Evolutionary conservation across 2,888 invertebrate species (phyloP).

Genomic region (Lutraria lutraria): DNA sequence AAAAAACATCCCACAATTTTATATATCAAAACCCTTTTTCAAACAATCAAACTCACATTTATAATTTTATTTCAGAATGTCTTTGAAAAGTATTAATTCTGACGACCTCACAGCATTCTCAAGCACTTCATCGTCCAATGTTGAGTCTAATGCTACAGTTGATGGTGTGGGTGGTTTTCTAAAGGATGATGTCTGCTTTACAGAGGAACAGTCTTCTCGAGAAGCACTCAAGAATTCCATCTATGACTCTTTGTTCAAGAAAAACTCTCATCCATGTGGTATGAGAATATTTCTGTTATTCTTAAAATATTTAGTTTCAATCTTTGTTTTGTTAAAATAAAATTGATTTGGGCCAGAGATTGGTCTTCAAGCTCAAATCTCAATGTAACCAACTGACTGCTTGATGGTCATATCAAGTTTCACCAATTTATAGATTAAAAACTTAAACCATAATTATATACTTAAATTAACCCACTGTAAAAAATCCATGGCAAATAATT

Average conservation of each 20-base stretch:
- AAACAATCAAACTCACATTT: not conserved
- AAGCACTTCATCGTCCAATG: not conserved
- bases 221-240: not conserved
- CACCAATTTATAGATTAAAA: too few species aligned
- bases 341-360: too few species aligned
- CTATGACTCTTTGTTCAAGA: not conserved
- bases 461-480: too few species aligned
- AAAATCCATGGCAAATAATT: too few species aligned
- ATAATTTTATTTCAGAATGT: conserved; percentile 30
- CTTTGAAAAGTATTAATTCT: conserved; percentile 28
- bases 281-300: not conserved
- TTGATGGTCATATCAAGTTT: too few species aligned
- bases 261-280: not conserved
- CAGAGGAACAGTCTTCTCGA: not conserved
- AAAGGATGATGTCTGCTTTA: not conserved
- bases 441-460: too few species aligned
- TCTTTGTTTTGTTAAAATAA: too few species aligned
- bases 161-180: not conserved
- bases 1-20: too few species aligned
- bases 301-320: not conserved
- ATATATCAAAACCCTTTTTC: not conserved
- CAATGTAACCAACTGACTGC: too few species aligned
- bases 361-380: too few species aligned
- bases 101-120: conserved; percentile 26
- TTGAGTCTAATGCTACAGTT: not conserved